phyloP scores from a whole-genome alignment of 2,797 vertebrate genomes.

The Myotis myotis region DNA sequence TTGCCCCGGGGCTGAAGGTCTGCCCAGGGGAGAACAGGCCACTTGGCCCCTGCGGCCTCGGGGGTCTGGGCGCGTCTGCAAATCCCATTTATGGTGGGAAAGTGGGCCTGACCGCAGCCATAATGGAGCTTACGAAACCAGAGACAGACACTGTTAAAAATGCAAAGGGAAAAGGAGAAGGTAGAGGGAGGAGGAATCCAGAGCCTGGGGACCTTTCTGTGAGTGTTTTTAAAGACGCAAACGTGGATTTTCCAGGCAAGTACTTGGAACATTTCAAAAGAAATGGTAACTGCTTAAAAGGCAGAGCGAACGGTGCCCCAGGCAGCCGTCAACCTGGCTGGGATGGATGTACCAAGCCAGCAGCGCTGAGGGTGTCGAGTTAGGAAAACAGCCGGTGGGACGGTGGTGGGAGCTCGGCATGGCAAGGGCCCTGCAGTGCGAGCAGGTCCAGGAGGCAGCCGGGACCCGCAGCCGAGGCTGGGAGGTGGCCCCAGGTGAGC shows the following conservation, averaged over 20 bases:
- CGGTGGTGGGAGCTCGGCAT: rapidly evolving
- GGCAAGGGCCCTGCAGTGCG: too few relatives aligned
- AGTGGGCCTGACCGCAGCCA: background rate
- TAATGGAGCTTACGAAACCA: background rate
- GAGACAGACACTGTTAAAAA: background rate
- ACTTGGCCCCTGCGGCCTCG: background rate
- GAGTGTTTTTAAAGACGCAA: constrained; percentile 50
- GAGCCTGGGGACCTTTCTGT: constrained; percentile 33
- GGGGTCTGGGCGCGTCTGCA: background rate
- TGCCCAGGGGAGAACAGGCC: too few relatives aligned
- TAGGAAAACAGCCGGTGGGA: background rate
- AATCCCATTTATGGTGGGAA: background rate
- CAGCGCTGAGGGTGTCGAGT: background rate
- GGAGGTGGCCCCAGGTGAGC: background rate
- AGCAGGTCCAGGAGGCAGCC: background rate
- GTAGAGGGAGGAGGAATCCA: background rate
- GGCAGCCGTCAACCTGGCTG: constrained; percentile 34
- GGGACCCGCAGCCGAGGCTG: background rate
- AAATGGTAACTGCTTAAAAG: constrained; percentile 55
- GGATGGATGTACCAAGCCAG: background rate
- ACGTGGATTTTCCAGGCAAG: constrained; percentile 61
- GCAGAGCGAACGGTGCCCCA: constrained; percentile 34
- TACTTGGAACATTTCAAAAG: constrained; percentile 63
- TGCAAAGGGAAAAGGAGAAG: background rate
- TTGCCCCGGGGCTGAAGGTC: background rate